Conservation (phyloP, 2,113 vertebrate species). For the Albula glossodonta region DNA sequence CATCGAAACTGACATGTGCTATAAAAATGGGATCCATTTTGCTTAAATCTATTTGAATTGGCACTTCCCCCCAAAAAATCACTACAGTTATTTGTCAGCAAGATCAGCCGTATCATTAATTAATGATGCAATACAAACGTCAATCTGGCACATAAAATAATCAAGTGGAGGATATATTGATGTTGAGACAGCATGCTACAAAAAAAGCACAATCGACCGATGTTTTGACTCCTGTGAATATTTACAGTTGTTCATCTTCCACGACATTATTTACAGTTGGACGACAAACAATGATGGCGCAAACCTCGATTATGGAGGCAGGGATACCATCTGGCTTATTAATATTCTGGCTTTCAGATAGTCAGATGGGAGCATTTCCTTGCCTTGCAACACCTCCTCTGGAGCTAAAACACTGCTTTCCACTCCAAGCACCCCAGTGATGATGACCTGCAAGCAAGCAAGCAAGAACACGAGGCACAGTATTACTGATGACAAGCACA, state of each 20-base stretch:
- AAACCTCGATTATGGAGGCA: neutral
- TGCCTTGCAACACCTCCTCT: neutral
- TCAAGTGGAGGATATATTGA: too few relatives aligned
- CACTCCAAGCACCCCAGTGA: neutral
- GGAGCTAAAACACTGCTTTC: neutral
- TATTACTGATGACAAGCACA: neutral
- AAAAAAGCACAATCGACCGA: neutral
- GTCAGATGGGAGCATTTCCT: neutral
- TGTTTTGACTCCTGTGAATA: neutral
- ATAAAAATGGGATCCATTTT: neutral
- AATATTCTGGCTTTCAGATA: slow-evolving; percentile 9
- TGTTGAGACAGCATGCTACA: neutral
- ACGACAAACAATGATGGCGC: neutral
- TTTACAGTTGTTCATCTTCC: neutral
- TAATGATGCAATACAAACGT: too few relatives aligned
- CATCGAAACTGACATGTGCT: neutral
- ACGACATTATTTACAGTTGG: neutral
- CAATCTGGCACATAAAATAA: too few relatives aligned
- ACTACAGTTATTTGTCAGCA: too few relatives aligned
- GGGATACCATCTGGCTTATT: slow-evolving; percentile 1
- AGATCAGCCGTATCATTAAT: too few relatives aligned
- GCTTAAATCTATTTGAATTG: too few relatives aligned
- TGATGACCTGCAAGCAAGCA: neutral
- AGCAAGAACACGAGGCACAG: neutral
- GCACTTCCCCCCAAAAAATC: too few relatives aligned